Evolutionary conservation across 64 coral and sea anemone genomes (phyloP).

Genomic region (Montipora cactus): DNA sequence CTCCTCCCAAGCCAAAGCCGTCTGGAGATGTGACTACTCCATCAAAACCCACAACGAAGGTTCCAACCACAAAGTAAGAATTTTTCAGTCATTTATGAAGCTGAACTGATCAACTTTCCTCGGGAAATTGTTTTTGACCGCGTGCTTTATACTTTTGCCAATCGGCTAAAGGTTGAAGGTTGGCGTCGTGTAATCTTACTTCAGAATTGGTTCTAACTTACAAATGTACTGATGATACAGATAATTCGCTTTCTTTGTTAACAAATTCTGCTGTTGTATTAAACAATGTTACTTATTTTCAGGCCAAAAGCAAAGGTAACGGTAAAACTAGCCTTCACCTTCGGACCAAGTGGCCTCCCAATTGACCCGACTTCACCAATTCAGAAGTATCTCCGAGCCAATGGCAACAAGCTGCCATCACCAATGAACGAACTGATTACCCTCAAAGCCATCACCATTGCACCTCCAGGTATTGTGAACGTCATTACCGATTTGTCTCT

Average conservation of each 20-base stretch:
- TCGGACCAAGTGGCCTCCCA: conserved; percentile 55
- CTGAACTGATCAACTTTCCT: too few relatives aligned
- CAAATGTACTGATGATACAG: neutral
- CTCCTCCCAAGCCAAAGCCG: conserved; percentile 25
- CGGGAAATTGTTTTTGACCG: too few relatives aligned
- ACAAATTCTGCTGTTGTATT: too few relatives aligned
- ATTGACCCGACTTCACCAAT: conserved; percentile 65
- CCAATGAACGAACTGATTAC: conserved; percentile 40
- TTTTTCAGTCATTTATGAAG: neutral
- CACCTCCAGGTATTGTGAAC: conserved; percentile 65
- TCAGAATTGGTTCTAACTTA: neutral
- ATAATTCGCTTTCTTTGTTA: too few relatives aligned
- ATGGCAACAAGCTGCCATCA: conserved; percentile 70
- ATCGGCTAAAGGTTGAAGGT: too few relatives aligned
- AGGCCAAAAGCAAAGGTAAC: conserved; percentile 40
- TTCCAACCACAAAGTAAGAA: conserved; percentile 47
- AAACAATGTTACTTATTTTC: neutral
- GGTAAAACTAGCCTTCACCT: conserved; percentile 51
- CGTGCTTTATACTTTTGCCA: too few relatives aligned
- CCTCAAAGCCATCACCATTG: conserved; percentile 40
- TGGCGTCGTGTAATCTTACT: too few relatives aligned
- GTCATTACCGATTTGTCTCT: too few relatives aligned
- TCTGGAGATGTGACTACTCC: conserved; percentile 1
- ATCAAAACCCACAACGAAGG: neutral
- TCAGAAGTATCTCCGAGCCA: conserved; percentile 61